Conservation (phyloP, 2,888 invertebrate genomes). For the Mesorhabditis sp. region DNA sequence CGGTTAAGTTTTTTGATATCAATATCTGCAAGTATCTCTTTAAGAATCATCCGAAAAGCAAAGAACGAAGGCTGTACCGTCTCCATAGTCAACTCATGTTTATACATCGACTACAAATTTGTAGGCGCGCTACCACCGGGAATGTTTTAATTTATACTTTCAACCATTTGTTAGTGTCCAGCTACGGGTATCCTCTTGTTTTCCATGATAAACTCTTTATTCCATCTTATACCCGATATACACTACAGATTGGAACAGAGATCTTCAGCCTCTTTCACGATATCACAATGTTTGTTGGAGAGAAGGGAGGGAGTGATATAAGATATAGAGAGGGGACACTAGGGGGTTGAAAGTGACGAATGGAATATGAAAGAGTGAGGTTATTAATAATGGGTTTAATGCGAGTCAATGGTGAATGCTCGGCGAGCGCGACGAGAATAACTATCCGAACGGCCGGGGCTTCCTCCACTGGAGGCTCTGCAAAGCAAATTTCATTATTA, state of each 20-base stretch:
- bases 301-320: too few relatives aligned
- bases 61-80: constrained; percentile 4
- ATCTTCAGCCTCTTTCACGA: too few relatives aligned
- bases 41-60: constrained; percentile 4
- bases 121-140: neutral
- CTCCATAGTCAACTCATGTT: neutral
- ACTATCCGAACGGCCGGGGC: constrained; percentile 3
- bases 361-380: too few relatives aligned
- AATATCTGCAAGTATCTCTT: neutral
- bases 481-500: neutral
- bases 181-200: too few relatives aligned
- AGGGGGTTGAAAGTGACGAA: too few relatives aligned
- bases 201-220: too few relatives aligned
- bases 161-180: too few relatives aligned
- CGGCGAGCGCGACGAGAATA: neutral
- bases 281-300: too few relatives aligned
- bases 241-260: too few relatives aligned
- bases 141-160: neutral
- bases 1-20: too few relatives aligned
- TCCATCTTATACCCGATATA: too few relatives aligned
- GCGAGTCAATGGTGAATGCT: neutral
- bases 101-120: constrained; percentile 3
- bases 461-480: neutral
- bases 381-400: neutral
- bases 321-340: too few relatives aligned